These are phyloP conservation scores for Erebia ligea DNA, from an alignment of 2,888 invertebrate species.

Conservation along the genomic window DNA sequence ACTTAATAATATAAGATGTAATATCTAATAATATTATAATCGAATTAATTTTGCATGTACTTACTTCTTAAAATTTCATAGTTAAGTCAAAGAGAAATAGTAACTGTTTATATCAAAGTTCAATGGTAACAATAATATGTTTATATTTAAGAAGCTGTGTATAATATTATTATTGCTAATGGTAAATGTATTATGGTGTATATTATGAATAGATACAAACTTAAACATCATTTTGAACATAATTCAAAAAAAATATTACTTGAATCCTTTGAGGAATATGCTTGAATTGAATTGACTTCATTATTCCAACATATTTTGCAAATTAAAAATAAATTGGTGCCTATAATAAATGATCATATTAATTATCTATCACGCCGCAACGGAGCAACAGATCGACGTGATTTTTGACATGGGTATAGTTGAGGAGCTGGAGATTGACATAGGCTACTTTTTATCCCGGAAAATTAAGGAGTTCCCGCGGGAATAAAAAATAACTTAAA, in stretches of 20 bases:
- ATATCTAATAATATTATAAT: slow-evolving; percentile 43
- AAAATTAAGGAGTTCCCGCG: too few species aligned
- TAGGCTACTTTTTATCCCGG: too few species aligned
- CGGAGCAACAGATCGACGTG: too few species aligned
- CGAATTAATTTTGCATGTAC: slow-evolving; percentile 49
- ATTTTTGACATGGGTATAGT: too few species aligned
- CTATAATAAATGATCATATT: neutral
- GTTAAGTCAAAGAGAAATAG: slow-evolving; percentile 46
- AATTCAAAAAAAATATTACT: neutral
- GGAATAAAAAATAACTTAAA: too few species aligned
- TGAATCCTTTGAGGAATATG: too few species aligned
- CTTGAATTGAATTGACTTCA: too few species aligned
- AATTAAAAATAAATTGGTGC: neutral
- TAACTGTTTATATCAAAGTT: slow-evolving; percentile 23
- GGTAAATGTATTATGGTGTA: slow-evolving; percentile 20
- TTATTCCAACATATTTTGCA: neutral
- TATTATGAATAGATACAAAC: slow-evolving; percentile 2
- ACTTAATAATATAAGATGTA: slow-evolving; percentile 61
- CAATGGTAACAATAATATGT: neutral
- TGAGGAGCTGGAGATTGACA: too few species aligned
- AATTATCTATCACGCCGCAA: too few species aligned
- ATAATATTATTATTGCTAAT: slow-evolving; percentile 56
- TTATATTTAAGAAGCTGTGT: slow-evolving; percentile 56
- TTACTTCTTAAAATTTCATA: slow-evolving; percentile 38
- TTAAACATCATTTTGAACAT: slow-evolving; percentile 1